These are phyloP conservation scores for Schizothorax lantsangensis DNA, from an alignment of 2,797 vertebrate genomes.

Conservation along the genomic window DNA sequence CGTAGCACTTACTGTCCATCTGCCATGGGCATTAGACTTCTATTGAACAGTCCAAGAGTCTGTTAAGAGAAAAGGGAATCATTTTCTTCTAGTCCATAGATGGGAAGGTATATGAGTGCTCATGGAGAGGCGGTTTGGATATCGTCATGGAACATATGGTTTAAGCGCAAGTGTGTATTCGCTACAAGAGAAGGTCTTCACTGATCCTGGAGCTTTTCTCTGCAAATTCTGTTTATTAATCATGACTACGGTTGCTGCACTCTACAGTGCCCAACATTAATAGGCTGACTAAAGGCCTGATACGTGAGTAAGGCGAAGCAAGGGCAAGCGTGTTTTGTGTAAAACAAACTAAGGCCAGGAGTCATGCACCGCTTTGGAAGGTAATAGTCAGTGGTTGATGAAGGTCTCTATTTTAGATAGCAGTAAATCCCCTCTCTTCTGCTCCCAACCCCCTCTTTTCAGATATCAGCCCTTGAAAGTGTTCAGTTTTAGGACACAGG, in stretches of 20 bases:
- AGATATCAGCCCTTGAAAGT: slow-evolving; percentile 89
- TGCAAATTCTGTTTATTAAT: slow-evolving; percentile 71
- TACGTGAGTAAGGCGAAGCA: slow-evolving; percentile 31
- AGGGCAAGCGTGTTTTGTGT: slow-evolving; percentile 52
- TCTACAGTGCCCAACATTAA: slow-evolving; percentile 60
- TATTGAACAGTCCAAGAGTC: slow-evolving; percentile 41
- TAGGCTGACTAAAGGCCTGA: slow-evolving; percentile 38
- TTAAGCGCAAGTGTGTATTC: slow-evolving; percentile 71
- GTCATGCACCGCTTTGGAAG: slow-evolving; percentile 55
- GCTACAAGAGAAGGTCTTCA: slow-evolving; percentile 57
- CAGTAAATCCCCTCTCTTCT: slow-evolving; percentile 71
- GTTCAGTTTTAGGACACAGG: slow-evolving; percentile 99
- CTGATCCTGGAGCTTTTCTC: slow-evolving; percentile 54
- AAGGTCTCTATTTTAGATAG: slow-evolving; percentile 63
- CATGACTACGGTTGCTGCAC: slow-evolving; percentile 71
- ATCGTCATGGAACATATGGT: slow-evolving; percentile 55
- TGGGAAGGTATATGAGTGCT: slow-evolving; percentile 45
- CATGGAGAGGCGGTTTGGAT: slow-evolving; percentile 6
- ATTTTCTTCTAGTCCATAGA: slow-evolving; percentile 37
- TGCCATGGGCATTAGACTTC: slow-evolving; percentile 51
- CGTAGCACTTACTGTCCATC: slow-evolving; percentile 59
- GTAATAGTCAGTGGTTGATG: slow-evolving; percentile 58
- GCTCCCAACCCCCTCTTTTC: slow-evolving; percentile 68
- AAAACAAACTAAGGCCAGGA: slow-evolving; percentile 56
- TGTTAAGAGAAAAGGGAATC: slow-evolving; percentile 47